Base-by-base conservation (phyloP, 92 coral and sea anemone species). In the Virgularia gustaviana region DNA sequence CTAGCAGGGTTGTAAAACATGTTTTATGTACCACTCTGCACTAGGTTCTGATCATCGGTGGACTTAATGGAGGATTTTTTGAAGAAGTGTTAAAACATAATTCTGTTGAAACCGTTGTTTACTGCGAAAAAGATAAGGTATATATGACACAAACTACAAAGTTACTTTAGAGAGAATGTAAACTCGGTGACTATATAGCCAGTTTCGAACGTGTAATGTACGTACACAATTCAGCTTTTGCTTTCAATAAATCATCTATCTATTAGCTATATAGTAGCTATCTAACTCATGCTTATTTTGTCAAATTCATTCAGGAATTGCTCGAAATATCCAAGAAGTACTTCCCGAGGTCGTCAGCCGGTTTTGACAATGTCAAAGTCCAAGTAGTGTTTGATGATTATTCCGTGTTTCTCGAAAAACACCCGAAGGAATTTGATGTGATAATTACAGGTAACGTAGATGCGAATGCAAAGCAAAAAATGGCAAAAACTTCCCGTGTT, bases 401-500 rank as follows among this genome's bases (percentile, higher is more conserved):
- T 19, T 79, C 84, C 77, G 89, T 89, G 6, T 92, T 86, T 65
- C 75, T 92, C 87, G 67, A 86, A 53, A 57, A 87, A 32, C 92
- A 92, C 39, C 87, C 79, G 75, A 83, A 74, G 43, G 96, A 83
- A 58, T 92, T 92, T 87, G 96, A 92, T 67, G 89, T 92, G 11
- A 82, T 92, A 23, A 90, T 92, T 28, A 90, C 98, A 37, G 98
- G 90, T 59, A n/a, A n/a, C n/a, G n/a, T n/a, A n/a, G n/a, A n/a
- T n/a, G n/a, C n/a, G n/a, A n/a, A n/a, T n/a, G n/a, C n/a, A n/a
- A n/a, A n/a, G n/a, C n/a, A n/a, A n/a, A n/a, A n/a, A n/a, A n/a
- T n/a, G n/a, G n/a, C n/a, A n/a, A n/a, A n/a, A n/a, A n/a, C n/a
- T n/a, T n/a, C n/a, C n/a, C n/a, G n/a, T n/a, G n/a, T n/a, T n/a